Evolutionary conservation across 2,888 invertebrate genomes (phyloP).

Genomic region (Drosophila longiperda): DNA sequence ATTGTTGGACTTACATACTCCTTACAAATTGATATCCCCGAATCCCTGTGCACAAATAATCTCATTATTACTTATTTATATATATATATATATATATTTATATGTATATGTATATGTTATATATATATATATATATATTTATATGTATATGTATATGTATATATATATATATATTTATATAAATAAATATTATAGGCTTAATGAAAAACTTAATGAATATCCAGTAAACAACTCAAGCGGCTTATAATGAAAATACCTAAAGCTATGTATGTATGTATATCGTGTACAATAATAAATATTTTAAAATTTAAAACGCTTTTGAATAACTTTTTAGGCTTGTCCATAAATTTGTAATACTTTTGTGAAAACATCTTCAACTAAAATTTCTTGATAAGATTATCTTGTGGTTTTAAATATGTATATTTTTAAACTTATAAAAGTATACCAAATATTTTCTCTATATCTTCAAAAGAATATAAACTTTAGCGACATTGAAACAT

Average conservation of each 20-base stretch:
- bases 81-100: constrained; percentile 17
- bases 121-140: constrained; percentile 9
- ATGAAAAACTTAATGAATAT: constrained; percentile 61
- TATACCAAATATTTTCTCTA: background rate
- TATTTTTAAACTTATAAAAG: background rate
- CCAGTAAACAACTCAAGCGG: constrained; percentile 60
- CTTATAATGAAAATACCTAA: constrained; percentile 52
- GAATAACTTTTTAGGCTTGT: background rate
- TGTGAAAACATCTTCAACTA: background rate
- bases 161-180: constrained; percentile 11
- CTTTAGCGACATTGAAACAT: background rate
- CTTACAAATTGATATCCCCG: constrained; percentile 13
- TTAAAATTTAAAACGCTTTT: constrained; percentile 42
- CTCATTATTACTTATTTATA: constrained; percentile 52
- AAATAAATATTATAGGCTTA: constrained; percentile 33
- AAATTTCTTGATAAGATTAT: background rate
- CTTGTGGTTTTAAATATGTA: background rate
- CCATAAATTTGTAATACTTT: background rate
- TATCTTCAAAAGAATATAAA: background rate
- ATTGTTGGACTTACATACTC: constrained; percentile 45
- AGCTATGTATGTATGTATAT: constrained; percentile 61
- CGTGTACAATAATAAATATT: constrained; percentile 65
- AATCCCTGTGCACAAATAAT: constrained; percentile 57
- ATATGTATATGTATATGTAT: constrained; percentile 34
- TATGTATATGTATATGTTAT: background rate